Evolutionary conservation across 2,113 vertebrate genomes (phyloP).

Genomic region (Willisornis vidua): DNA sequence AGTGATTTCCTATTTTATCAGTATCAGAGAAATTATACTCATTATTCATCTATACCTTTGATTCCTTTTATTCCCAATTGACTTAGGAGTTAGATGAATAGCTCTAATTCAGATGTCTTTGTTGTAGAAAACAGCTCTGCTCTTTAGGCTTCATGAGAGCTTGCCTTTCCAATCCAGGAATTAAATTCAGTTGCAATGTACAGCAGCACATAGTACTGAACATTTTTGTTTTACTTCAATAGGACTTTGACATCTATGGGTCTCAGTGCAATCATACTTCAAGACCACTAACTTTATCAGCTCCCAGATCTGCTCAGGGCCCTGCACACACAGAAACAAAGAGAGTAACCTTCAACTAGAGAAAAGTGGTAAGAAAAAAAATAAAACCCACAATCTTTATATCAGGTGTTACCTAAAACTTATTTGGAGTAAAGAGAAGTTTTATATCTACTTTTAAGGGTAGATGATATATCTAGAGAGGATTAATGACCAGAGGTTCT

Average conservation of each 20-base stretch:
- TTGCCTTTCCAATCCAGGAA: constrained; percentile 11
- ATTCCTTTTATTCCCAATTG: neutral
- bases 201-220: neutral
- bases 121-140: neutral
- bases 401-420: neutral
- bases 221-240: neutral
- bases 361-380: neutral
- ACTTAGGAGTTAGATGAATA: neutral
- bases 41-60: neutral
- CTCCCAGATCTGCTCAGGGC: neutral
- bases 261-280: neutral
- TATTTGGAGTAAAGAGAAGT: neutral
- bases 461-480: neutral
- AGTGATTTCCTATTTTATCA: constrained; percentile 3
- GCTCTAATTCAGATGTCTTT: neutral
- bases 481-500: neutral
- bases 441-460: neutral
- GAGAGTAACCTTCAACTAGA: neutral
- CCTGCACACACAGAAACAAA: neutral
- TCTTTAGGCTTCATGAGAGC: neutral
- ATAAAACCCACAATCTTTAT: neutral
- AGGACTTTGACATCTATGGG: neutral
- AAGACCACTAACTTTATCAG: neutral
- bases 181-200: neutral
- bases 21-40: neutral